phyloP scores from a whole-genome alignment of 2,888 invertebrate species.

The Nycteola revayana region DNA sequence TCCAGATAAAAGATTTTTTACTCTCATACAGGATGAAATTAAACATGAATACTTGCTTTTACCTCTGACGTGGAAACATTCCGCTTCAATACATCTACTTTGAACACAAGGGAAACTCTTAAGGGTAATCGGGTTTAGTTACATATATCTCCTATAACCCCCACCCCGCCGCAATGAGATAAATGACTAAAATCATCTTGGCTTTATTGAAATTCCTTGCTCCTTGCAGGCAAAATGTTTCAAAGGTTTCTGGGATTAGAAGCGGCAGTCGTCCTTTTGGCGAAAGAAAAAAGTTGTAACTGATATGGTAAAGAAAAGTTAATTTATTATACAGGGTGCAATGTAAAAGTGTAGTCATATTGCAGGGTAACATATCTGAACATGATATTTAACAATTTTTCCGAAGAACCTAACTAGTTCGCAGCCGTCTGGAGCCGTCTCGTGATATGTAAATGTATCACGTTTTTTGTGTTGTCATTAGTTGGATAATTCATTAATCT shows the following conservation, averaged over 20 bases:
- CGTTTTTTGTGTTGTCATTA: too few relatives aligned
- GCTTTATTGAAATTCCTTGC: slow-evolving; percentile 42
- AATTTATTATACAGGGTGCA: too few relatives aligned
- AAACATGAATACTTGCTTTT: slow-evolving; percentile 79
- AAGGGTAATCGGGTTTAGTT: slow-evolving; percentile 64
- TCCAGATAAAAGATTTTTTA: slow-evolving; percentile 68
- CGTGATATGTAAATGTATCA: too few relatives aligned
- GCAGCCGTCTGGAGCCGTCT: too few relatives aligned
- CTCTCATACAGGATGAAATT: slow-evolving; percentile 68
- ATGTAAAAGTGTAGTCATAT: too few relatives aligned
- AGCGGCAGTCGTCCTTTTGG: neutral
- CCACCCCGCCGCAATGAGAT: slow-evolving; percentile 50
- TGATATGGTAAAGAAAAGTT: too few relatives aligned
- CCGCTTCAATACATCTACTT: slow-evolving; percentile 74
- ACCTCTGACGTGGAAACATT: slow-evolving; percentile 77
- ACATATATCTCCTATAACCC: slow-evolving; percentile 51
- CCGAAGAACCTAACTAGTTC: too few relatives aligned
- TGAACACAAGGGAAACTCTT: slow-evolving; percentile 69
- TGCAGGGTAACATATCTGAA: too few relatives aligned
- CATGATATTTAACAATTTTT: too few relatives aligned
- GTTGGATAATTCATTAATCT: too few relatives aligned
- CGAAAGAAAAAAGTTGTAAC: too few relatives aligned
- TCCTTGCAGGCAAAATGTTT: slow-evolving; percentile 18
- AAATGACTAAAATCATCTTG: slow-evolving; percentile 51
- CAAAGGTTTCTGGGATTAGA: slow-evolving; percentile 14